phyloP scores from a whole-genome alignment of 2,888 invertebrate genomes.

The Polyommatus icarus region DNA sequence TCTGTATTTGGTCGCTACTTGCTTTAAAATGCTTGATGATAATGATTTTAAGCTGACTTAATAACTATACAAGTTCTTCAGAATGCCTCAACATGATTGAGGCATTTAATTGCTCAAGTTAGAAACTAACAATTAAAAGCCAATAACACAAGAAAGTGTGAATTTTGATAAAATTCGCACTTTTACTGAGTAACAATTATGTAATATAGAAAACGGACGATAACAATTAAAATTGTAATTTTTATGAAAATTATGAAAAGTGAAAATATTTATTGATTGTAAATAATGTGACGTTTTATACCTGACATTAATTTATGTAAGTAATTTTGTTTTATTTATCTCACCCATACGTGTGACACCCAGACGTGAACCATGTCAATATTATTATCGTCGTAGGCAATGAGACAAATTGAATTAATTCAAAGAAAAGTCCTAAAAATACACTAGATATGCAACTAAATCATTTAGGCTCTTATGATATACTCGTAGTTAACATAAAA shows the following conservation, averaged over 20 bases:
- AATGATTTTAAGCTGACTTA: not conserved
- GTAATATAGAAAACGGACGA: not conserved
- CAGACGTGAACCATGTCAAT: not conserved
- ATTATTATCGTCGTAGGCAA: too few relatives aligned
- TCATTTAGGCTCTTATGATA: too few relatives aligned
- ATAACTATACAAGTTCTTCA: not conserved
- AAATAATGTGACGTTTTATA: conserved; percentile 8
- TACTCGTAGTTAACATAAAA: too few relatives aligned
- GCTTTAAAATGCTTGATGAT: not conserved
- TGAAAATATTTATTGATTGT: not conserved
- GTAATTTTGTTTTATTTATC: not conserved
- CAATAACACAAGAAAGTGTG: not conserved
- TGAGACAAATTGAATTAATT: too few relatives aligned
- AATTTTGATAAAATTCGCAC: not conserved
- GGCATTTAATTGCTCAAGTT: not conserved
- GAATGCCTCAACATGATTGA: not conserved
- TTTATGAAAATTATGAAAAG: not conserved
- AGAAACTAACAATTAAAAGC: conserved; percentile 14
- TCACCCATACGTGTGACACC: too few relatives aligned
- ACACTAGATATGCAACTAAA: too few relatives aligned
- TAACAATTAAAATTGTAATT: not conserved
- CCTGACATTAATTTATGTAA: not conserved
- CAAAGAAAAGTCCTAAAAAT: too few relatives aligned
- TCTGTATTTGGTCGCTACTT: too few relatives aligned
- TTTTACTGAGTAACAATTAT: conserved; percentile 1